These are phyloP conservation scores for Columbina picui DNA, from an alignment of 2,113 vertebrate genomes.

Conservation along the genomic window DNA sequence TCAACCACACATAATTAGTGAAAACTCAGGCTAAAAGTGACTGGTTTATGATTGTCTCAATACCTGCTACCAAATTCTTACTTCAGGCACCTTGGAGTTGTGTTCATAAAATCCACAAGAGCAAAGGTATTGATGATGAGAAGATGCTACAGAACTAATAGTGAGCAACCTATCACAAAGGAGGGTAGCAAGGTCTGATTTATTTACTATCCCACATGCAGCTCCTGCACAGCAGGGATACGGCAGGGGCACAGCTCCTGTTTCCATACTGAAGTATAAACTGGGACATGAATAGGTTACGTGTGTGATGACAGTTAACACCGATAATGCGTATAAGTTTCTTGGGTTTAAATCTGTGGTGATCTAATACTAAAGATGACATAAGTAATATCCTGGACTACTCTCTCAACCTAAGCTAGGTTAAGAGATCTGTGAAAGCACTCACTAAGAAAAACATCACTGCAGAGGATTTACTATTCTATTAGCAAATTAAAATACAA, in stretches of 20 bases:
- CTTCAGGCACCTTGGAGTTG: neutral
- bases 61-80: neutral
- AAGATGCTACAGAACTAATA: neutral
- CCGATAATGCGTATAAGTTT: accelerated
- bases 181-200: too few species aligned
- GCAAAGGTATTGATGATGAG: too few species aligned
- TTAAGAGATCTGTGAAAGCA: neutral
- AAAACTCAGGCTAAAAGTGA: neutral
- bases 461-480: neutral
- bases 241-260: too few species aligned
- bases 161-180: neutral
- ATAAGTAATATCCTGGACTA: neutral
- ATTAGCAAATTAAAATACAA: neutral
- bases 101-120: neutral
- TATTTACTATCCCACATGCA: too few species aligned
- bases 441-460: neutral
- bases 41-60: neutral
- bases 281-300: neutral
- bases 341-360: neutral
- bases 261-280: too few species aligned
- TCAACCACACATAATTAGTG: neutral
- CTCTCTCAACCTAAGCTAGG: neutral
- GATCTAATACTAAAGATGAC: neutral
- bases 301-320: neutral
- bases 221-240: too few species aligned